A percentile compares a stretch with the other conserved stretches of the same genome.
These are phyloP conservation scores for Acipenser oxyrinchus DNA, from an alignment of 2,797 vertebrate species.

Conservation along the genomic window DNA sequence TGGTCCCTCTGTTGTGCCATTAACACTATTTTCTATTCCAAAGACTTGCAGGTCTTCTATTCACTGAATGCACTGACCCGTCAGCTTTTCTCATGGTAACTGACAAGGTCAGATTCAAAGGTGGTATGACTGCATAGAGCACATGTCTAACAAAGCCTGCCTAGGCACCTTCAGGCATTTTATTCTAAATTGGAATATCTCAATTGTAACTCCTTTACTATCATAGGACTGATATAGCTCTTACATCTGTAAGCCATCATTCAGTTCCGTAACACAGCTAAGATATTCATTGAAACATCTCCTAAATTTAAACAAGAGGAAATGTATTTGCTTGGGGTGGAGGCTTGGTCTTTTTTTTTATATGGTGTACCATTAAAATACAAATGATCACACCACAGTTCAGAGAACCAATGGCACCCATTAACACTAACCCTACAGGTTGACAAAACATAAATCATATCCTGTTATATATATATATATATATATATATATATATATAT, in stretches of 20 bases:
- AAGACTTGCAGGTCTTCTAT: too few relatives aligned
- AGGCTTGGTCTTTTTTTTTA: conserved; percentile 2
- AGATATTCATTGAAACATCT: neutral
- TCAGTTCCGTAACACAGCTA: too few relatives aligned
- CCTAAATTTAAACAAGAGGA: neutral
- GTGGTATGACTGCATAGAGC: neutral
- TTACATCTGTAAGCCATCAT: too few relatives aligned
- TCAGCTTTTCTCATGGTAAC: neutral
- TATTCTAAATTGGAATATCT: conserved; percentile 3
- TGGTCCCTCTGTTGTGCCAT: too few relatives aligned
- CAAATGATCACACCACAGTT: neutral
- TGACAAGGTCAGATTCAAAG: neutral
- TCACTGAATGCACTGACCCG: neutral
- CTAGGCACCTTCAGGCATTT: neutral
- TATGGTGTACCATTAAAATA: neutral
- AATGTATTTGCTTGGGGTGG: neutral
- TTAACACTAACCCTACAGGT: neutral
- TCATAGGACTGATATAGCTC: neutral
- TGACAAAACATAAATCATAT: neutral
- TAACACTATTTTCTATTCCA: too few relatives aligned
- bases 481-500: neutral
- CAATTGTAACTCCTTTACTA: neutral
- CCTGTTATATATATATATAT: neutral
- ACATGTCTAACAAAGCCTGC: neutral
- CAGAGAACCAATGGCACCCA: neutral